A percentile compares a stretch with the other conserved stretches of the same genome.
These are phyloP conservation scores for Bolborhynchus lineola DNA, from an alignment of 2,113 vertebrate species.

Conservation along the genomic window DNA sequence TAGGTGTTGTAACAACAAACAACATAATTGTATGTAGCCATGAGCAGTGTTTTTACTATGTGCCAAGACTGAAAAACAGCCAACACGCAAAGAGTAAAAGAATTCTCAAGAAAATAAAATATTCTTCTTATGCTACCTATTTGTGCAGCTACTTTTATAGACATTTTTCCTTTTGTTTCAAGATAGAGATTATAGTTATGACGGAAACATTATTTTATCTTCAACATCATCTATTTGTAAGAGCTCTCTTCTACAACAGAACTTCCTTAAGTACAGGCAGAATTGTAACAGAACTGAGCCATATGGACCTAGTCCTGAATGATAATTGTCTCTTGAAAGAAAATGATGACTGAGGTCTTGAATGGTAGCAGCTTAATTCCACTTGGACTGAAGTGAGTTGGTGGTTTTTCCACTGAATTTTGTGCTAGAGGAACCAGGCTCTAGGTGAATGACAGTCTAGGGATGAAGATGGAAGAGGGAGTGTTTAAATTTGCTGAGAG, in stretches of 20 bases:
- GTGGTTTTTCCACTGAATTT: neutral
- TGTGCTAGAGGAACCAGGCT: neutral
- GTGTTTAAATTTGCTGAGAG: neutral
- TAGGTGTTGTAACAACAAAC: neutral
- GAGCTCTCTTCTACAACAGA: neutral
- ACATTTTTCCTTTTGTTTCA: neutral
- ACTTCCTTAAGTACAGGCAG: neutral
- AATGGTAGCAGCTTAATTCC: neutral
- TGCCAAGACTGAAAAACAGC: neutral
- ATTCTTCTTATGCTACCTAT: accelerated
- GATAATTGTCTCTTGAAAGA: neutral
- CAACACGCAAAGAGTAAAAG: neutral
- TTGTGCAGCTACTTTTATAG: neutral
- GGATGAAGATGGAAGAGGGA: neutral
- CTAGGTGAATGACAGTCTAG: neutral
- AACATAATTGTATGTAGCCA: neutral
- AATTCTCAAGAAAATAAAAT: neutral
- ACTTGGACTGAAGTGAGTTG: neutral
- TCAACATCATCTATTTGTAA: neutral
- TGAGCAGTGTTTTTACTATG: neutral
- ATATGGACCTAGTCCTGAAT: neutral
- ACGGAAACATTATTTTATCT: neutral
- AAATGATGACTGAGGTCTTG: neutral
- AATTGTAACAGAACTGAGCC: neutral
- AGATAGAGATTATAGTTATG: neutral